Evolutionary conservation across 64 coral and sea anemone genomes (phyloP), one percentile per base, ranked within the genome.

Genomic region (Stichodactyla mertensii): DNA sequence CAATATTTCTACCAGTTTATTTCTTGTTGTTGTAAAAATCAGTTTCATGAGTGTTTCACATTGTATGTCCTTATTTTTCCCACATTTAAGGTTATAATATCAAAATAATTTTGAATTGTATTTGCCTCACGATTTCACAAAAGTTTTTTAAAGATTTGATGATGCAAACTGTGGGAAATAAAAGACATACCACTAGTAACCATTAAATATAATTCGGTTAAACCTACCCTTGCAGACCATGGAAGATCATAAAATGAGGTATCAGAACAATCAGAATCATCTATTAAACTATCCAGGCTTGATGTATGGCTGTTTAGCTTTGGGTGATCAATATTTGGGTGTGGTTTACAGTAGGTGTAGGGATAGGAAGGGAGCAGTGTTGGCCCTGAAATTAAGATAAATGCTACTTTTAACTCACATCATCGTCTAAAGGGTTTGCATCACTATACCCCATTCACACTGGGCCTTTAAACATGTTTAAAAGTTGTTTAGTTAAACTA

Each of bases 201-300:
- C 60, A 14, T 4, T 62, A 54, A 16, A 16, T 0, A 0, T 71
- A 71, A 22, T 4, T 22, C 7, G 0, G 18, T 8, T 71, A 71
- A 6, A 81, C 51, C 15, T 52, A 81, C 78, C 78, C 54, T 81
- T 53, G 26, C 78, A 81, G 27, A 74, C 69, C 69, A 74, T 74
- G 78, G 78, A 16, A 81, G 51, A n/a, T 52, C 78, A 54, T 81
- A 81, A 23, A 81, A 81, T 18, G 78, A 81, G 16, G 78, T 81
- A 28, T 81, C 78, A 53, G 78, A 81, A 52, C 16, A 81, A 81
- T 81, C 78, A 81, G 78, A 81, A 53, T 55, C 77, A 80, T 52
- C 51, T 53, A 81, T 19, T 52, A 81, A 28, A 52, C 78, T 81
- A 81, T 81, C 78, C 51, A 81, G 51, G 53, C 78, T 81, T 20